Evolutionary conservation across 2,888 invertebrate species (phyloP).

Genomic region (Drosophila planitibia): DNA sequence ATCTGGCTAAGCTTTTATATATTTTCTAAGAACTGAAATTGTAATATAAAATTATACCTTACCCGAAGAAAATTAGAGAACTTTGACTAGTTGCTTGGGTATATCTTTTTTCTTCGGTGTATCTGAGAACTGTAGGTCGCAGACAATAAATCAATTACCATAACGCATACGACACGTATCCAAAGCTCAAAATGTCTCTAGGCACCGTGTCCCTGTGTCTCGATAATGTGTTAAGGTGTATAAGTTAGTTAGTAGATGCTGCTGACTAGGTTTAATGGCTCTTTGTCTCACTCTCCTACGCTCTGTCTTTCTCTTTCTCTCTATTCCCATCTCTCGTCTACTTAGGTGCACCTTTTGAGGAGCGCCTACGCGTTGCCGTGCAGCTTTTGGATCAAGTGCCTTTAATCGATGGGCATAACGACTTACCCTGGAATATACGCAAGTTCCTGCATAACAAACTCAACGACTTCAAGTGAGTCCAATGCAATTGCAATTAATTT

Average conservation of each 20-base stretch:
- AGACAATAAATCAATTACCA: constrained; percentile 79
- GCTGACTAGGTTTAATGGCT: constrained; percentile 33
- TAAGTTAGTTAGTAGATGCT: constrained; percentile 64
- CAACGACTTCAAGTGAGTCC: constrained; percentile 90
- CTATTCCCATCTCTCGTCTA: background rate
- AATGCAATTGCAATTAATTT: constrained; percentile 54
- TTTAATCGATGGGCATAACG: constrained; percentile 94
- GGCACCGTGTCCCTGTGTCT: constrained; percentile 12
- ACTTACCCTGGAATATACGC: constrained; percentile 95
- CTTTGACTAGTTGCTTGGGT: background rate
- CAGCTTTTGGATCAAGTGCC: constrained; percentile 91
- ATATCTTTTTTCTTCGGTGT: background rate
- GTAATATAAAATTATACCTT: background rate
- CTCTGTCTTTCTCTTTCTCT: background rate
- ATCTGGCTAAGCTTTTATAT: too few species aligned
- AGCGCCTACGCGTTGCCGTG: constrained; percentile 90
- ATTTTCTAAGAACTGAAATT: background rate
- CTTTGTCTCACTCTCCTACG: constrained; percentile 1
- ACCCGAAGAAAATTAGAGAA: background rate
- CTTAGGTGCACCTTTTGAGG: constrained; percentile 90
- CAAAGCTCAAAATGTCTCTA: constrained; percentile 33
- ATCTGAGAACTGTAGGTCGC: constrained; percentile 1
- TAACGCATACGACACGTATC: constrained; percentile 71
- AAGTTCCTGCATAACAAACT: constrained; percentile 95
- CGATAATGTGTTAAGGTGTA: constrained; percentile 49